phyloP scores from a whole-genome alignment of 2,113 vertebrate species.

The Hemichromis elongatus region DNA sequence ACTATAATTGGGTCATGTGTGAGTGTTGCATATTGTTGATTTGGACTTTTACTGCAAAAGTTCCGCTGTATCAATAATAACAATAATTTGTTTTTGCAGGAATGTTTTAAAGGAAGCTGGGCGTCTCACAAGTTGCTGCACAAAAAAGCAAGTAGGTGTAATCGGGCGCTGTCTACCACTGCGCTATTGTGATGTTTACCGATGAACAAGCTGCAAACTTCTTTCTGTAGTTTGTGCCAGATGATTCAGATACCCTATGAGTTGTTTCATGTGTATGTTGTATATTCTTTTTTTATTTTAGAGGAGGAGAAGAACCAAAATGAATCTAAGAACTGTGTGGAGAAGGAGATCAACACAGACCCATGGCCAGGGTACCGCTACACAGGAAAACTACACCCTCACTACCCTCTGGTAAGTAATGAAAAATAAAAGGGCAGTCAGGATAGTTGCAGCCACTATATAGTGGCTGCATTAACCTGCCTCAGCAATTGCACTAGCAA shows the following conservation, averaged over 20 bases:
- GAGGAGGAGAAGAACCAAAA: constrained; percentile 89
- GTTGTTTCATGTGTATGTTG: constrained; percentile 7
- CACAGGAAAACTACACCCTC: constrained; percentile 89
- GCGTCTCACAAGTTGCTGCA: constrained; percentile 92
- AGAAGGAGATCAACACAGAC: constrained; percentile 90
- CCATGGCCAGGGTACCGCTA: constrained; percentile 96
- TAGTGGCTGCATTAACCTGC: not conserved
- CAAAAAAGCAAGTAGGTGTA: constrained; percentile 97
- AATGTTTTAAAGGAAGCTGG: constrained; percentile 99
- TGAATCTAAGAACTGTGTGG: constrained; percentile 83
- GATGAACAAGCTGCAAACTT: not conserved
- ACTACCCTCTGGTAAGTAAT: constrained; percentile 89
- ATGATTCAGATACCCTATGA: not conserved
- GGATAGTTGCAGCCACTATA: not conserved
- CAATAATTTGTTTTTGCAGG: constrained; percentile 70
- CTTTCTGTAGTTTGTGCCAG: not conserved
- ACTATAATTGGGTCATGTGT: not conserved
- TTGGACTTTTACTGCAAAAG: not conserved
- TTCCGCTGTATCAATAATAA: not conserved
- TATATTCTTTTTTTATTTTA: constrained; percentile 23
- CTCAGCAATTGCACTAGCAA: not conserved
- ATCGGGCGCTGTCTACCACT: not conserved
- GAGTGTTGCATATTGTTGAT: not conserved
- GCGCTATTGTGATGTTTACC: not conserved
- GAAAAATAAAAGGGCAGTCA: not conserved